phyloP scores from a whole-genome alignment of 2,797 vertebrate species.

The Moxostoma hubbsi region DNA sequence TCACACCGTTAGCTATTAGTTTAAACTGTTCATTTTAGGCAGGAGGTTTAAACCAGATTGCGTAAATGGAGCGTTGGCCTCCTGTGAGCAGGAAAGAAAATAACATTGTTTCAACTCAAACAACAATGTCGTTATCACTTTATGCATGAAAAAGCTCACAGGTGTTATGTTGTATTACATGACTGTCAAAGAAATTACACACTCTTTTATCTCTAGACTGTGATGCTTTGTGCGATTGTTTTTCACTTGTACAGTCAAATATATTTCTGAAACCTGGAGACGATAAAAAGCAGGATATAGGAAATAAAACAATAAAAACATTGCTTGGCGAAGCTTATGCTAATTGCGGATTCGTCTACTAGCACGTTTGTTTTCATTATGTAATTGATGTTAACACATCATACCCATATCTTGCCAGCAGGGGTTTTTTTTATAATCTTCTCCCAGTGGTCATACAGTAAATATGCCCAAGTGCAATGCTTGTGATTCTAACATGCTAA shows the following conservation, averaged over 20 bases:
- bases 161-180: not conserved
- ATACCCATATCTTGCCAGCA: constrained; percentile 98
- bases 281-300: constrained; percentile 67
- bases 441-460: constrained; percentile 93
- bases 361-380: constrained; percentile 99
- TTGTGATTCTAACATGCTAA: constrained; percentile 99
- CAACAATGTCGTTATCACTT: not conserved
- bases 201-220: not conserved
- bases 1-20: constrained; percentile 70
- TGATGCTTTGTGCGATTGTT: constrained; percentile 40
- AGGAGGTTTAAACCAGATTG: constrained; percentile 49
- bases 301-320: constrained; percentile 94
- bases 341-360: constrained; percentile 98
- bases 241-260: constrained; percentile 59
- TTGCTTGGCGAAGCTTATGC: constrained; percentile 67
- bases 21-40: constrained; percentile 56
- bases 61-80: constrained; percentile 53
- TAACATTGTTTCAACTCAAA: constrained; percentile 35
- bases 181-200: not conserved
- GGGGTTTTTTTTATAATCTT: constrained; percentile 97
- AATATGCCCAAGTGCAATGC: constrained; percentile 97
- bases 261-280: constrained; percentile 89
- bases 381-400: constrained; percentile 98
- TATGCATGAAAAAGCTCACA: not conserved
- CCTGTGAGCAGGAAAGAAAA: constrained; percentile 21